Evolutionary conservation across 1,140 invertebrate species (phyloP), one percentile per base, ranked within the genome.

Genomic region (Euura saliciscinereae): DNA sequence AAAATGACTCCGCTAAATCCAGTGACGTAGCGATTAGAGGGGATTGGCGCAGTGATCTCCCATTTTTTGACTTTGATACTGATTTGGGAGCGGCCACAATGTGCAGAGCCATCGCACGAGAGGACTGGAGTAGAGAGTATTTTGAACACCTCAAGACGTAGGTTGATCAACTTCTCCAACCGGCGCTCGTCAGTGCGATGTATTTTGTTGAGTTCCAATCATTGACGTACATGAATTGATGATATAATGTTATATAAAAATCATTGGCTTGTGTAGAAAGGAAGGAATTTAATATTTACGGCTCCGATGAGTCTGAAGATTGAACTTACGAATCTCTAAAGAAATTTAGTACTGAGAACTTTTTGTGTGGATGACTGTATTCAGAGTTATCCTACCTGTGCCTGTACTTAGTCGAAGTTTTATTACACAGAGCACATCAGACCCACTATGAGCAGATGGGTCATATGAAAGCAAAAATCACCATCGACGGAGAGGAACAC

Each of bases 401-500:
- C 28, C 28, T 28, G 28, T 28, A 28, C 28, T 28, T 28, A 28
- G 28, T 28, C 28, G 28, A 28, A 28, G 28, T 28, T 68, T 76
- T 45, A 13, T 69, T 70, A 84, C 51, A 11, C 80, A 93, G 92
- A 13, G 90, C 91, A 42, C 93, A 94, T 80, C 93, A 94, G 80
- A 91, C 90, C 1, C 93, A 94, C 79, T 94, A 94, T 82, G 93
- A 94, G 80, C 93, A 94, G 83, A 91, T 92, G 82, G 92, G 92
- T 6, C 82, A 80, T 7, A 76, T 92, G 72, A 88, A 86, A 67
- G 91, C 89, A 66, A 89, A 85, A 28, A 81, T 91, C 45, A 88
- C 79, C 70, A 84, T 92, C 8, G 87, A 89, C 65, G 84, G 84
- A 45, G 85, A 89, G 71, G 76, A 78, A 3, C 87, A 86, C 46